Evolutionary conservation across 2,888 invertebrate species (phyloP), one percentile per base, ranked within the genome.

Genomic region (Druceiella hillmani): DNA sequence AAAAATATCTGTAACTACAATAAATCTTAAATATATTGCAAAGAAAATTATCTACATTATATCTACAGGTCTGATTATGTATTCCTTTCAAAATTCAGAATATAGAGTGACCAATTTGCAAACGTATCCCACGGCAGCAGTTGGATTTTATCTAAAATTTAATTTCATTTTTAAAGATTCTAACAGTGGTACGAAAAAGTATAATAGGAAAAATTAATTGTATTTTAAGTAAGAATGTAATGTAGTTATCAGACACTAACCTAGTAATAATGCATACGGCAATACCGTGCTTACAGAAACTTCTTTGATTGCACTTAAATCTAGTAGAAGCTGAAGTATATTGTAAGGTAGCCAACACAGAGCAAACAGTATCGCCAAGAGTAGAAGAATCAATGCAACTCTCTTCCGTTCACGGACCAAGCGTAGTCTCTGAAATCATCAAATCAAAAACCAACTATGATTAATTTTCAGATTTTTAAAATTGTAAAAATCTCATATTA

Each of bases 311-410:
- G 68, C 64, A 22, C 71, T 72, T 9, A 80, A 69, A 53, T 86
- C 86, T 4, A 79, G 59, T 33, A 85, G 62, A 10, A 85, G 66
- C 52, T 75, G 77, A 14, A 83, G 63, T 30, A 82, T 77, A 59
- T 84, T 82, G 66, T 85, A 84, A 0, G 87, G 87, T 28, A 87
- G 64, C 87, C 87, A 87, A 61, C 87, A 87, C 3, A 81, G 56
- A 0, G 84, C 84, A 53, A 87, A 87, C 13, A 86, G 71, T 2
- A 84, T 74, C 0, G 86, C 85, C 9, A 87, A 64, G 1, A 84
- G 71, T 1, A 87, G 66, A 11, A 87, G 67, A 46, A 87, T 84
- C 74, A 82, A 81, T 0, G 87, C 87, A 6, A 86, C 83, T 22
- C 83, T 70, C 54, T 81, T 80, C 36, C 87, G 64, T 50, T 84